Evolutionary conservation across 2,113 vertebrate genomes (phyloP).

Genomic region (Columba livia): DNA sequence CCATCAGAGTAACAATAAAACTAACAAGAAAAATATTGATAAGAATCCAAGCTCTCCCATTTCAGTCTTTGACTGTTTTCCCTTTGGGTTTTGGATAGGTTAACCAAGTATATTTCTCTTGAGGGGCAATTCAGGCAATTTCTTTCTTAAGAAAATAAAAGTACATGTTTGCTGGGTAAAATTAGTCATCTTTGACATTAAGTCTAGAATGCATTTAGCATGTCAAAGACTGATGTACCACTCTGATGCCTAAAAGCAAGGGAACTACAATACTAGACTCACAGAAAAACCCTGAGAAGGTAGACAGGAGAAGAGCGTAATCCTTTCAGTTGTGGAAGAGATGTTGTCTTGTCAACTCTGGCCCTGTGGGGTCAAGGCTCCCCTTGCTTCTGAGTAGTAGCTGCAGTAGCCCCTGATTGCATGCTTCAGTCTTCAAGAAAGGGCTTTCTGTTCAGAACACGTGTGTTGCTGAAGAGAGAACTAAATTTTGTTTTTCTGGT

Average conservation of each 20-base stretch:
- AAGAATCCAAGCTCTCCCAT: background rate
- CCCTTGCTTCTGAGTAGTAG: background rate
- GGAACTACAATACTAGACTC: background rate
- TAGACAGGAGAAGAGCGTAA: background rate
- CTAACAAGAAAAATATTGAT: background rate
- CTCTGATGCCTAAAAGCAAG: background rate
- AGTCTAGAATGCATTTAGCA: background rate
- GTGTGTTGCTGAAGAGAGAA: background rate
- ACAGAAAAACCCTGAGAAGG: background rate
- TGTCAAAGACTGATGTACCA: background rate
- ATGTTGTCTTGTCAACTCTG: background rate
- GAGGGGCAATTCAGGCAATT: background rate
- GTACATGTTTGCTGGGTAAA: background rate
- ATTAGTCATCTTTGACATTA: background rate
- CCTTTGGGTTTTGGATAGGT: background rate
- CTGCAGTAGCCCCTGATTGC: background rate
- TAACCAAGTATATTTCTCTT: background rate
- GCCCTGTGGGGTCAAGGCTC: background rate
- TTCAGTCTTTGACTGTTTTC: background rate
- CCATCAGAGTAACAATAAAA: background rate
- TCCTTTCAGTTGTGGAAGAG: background rate
- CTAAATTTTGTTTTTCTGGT: background rate
- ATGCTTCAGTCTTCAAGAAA: background rate
- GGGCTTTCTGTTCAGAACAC: background rate
- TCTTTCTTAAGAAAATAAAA: background rate